phyloP scores from a whole-genome alignment of 1,140 invertebrate genomes.

The Drosophila nikananu region DNA sequence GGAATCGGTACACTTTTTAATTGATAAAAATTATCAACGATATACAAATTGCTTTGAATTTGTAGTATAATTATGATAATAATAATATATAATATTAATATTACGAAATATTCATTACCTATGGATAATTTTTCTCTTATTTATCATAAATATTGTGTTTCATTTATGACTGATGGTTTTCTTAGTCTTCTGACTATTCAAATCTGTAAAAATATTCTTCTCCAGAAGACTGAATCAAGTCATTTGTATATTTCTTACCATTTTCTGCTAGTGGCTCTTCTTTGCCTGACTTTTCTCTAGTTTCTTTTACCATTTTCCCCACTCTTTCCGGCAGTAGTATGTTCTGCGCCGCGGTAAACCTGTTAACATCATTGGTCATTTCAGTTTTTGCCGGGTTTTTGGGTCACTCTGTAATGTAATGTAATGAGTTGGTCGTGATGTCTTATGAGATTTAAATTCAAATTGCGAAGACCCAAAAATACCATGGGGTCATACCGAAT shows the following conservation, averaged over 20 bases:
- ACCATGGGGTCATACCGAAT: slow-evolving; percentile 39
- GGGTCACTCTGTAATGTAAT: slow-evolving; percentile 56
- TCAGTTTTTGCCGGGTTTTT: slow-evolving; percentile 54
- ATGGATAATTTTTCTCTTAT: too few relatives aligned
- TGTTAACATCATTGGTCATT: slow-evolving; percentile 36
- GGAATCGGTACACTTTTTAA: slow-evolving; percentile 1
- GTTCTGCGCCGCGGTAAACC: slow-evolving; percentile 43
- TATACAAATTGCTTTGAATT: too few relatives aligned
- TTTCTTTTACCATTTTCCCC: slow-evolving; percentile 33
- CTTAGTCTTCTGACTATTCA: too few relatives aligned
- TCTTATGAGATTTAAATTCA: slow-evolving; percentile 73
- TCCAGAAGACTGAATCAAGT: neutral
- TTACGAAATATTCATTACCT: too few relatives aligned
- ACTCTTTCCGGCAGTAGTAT: slow-evolving; percentile 19
- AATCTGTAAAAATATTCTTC: too few relatives aligned
- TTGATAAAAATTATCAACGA: neutral
- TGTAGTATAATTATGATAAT: too few relatives aligned
- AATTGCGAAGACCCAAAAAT: slow-evolving; percentile 60
- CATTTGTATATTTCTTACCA: slow-evolving; percentile 1
- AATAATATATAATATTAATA: too few relatives aligned
- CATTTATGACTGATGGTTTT: too few relatives aligned
- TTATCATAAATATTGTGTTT: too few relatives aligned
- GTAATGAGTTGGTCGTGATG: slow-evolving; percentile 78
- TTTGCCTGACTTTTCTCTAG: neutral
- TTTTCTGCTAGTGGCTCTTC: slow-evolving; percentile 2